Conservation (phyloP, 2,113 vertebrate genomes). For the Prietella phreatophila region DNA sequence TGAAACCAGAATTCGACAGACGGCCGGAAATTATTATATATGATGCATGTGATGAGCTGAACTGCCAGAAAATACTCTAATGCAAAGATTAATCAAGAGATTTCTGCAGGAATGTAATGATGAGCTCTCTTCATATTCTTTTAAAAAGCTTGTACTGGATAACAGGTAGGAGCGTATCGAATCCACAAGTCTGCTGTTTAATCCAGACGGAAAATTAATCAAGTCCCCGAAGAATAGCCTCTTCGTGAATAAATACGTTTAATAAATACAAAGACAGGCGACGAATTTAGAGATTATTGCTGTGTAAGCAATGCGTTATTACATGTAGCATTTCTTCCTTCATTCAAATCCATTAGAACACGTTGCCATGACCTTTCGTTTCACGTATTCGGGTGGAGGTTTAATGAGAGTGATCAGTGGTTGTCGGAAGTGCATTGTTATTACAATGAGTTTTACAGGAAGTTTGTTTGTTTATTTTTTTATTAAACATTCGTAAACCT, state of each 20-base stretch:
- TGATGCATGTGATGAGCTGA: slow-evolving; percentile 3
- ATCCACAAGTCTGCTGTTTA: background rate
- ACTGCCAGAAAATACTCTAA: slow-evolving; percentile 24
- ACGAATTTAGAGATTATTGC: background rate
- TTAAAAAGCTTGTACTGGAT: background rate
- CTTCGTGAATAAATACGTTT: background rate
- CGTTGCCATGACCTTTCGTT: too few relatives aligned
- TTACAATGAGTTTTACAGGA: too few relatives aligned
- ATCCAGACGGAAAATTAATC: background rate
- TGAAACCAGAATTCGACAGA: slow-evolving; percentile 43
- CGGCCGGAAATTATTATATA: slow-evolving; percentile 53
- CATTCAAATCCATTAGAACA: too few relatives aligned
- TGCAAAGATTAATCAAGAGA: slow-evolving; percentile 22
- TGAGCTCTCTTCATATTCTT: background rate
- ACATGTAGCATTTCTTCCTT: too few relatives aligned
- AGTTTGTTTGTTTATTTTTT: too few relatives aligned
- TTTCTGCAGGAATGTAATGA: background rate
- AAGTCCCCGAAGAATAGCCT: background rate
- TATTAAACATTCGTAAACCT: too few relatives aligned
- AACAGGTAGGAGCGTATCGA: background rate
- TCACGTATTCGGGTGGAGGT: too few relatives aligned
- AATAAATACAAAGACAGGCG: background rate
- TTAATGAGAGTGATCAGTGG: too few relatives aligned
- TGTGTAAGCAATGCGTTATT: background rate
- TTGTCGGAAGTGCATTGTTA: too few relatives aligned